phyloP scores from a whole-genome alignment of 2,113 vertebrate genomes.

The Aix galericulata region DNA sequence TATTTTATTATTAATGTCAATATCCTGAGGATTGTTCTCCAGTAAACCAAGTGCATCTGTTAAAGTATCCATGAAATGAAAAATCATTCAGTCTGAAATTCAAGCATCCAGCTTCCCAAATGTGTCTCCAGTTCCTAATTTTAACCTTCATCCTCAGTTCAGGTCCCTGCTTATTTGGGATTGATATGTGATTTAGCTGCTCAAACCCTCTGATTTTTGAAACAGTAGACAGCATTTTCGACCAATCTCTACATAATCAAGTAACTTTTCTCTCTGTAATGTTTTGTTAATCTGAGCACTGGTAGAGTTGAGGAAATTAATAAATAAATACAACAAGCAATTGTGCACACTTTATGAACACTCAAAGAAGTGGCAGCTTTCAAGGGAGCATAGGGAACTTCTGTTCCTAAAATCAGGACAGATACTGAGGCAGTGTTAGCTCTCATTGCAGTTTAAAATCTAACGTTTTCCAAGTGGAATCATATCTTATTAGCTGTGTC shows the following conservation, averaged over 20 bases:
- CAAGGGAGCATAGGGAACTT: not conserved
- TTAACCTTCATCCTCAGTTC: not conserved
- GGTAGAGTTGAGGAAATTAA: not conserved
- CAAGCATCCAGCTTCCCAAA: not conserved
- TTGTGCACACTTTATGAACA: not conserved
- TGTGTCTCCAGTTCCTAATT: not conserved
- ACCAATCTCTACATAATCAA: not conserved
- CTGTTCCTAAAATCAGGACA: not conserved
- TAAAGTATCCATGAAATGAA: conserved; percentile 59
- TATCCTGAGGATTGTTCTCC: conserved; percentile 10
- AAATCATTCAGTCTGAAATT: conserved; percentile 28
- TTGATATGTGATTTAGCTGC: not conserved
- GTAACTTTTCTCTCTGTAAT: not conserved
- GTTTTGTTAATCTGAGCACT: too few relatives aligned
- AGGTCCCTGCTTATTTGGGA: not conserved
- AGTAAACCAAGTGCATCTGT: not conserved
- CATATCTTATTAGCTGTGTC: accelerated
- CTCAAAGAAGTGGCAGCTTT: not conserved
- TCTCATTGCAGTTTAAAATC: not conserved
- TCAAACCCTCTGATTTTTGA: not conserved
- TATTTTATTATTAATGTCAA: conserved; percentile 51
- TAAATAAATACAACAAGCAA: not conserved
- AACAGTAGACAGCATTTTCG: not conserved
- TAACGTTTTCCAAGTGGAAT: not conserved
- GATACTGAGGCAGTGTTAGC: not conserved